Conservation (phyloP, 2,797 vertebrate genomes). For the Anabacerthia variegaticeps region DNA sequence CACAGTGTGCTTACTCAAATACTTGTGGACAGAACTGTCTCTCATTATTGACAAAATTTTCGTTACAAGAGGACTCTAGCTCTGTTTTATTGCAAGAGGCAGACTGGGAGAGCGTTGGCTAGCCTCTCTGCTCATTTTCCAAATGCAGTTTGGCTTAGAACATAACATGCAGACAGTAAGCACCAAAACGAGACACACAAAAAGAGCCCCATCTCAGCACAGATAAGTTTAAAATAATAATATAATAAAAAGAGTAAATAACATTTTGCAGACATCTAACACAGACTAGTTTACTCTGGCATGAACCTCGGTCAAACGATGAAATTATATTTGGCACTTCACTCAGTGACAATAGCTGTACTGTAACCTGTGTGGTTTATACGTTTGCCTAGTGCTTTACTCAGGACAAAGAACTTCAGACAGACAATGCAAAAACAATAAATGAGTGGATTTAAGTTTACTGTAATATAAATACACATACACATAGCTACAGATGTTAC, state of each 20-base stretch:
- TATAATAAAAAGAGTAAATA: slow-evolving; percentile 48
- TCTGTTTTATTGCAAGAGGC: background rate
- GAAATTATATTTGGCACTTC: slow-evolving; percentile 69
- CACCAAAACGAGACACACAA: background rate
- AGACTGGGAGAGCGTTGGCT: background rate
- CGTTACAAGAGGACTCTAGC: slow-evolving; percentile 10
- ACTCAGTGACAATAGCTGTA: slow-evolving; percentile 20
- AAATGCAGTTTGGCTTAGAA: background rate
- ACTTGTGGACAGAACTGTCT: slow-evolving; percentile 39
- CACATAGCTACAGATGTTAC: slow-evolving; percentile 71
- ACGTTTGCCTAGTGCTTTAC: slow-evolving; percentile 1
- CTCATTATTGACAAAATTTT: slow-evolving; percentile 19
- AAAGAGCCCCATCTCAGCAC: background rate
- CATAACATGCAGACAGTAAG: background rate
- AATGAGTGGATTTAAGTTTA: slow-evolving; percentile 49
- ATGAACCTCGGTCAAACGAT: slow-evolving; percentile 63
- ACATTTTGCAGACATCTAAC: slow-evolving; percentile 62
- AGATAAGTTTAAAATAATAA: slow-evolving; percentile 71
- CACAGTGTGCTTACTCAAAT: slow-evolving; percentile 39
- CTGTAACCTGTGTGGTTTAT: slow-evolving; percentile 44
- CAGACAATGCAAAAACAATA: slow-evolving; percentile 18
- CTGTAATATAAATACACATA: slow-evolving; percentile 63
- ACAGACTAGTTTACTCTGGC: slow-evolving; percentile 65
- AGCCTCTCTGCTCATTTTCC: background rate
- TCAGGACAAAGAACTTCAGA: slow-evolving; percentile 66